Base-by-base conservation (phyloP, 1,140 invertebrate genomes). In the Formica selysi region DNA sequence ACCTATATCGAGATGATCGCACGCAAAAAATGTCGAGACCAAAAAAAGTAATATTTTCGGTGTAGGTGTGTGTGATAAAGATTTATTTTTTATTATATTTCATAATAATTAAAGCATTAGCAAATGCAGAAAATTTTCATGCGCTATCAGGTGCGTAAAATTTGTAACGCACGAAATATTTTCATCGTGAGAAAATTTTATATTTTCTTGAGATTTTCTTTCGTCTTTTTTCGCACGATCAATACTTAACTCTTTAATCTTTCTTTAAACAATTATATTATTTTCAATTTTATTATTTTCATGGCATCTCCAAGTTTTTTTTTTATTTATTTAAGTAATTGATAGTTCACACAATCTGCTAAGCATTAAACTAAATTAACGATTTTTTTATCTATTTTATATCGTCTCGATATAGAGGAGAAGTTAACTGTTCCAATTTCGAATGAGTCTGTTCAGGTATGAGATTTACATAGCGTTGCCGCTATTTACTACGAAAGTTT, bases 21-120 rank as follows among this genome's bases (percentile, higher is more conserved):
- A 16, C 7, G 44, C n/a, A 22, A 19, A 57, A 41, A 80, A 38
- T 11, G 13, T 67, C 41, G 26, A 80, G n/a, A 65, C 19, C 62
- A 36, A 11, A 80, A 51, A 80, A 78, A 80, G 22, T 67, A 68
- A 38, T 70, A 57, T n/a, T 57, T 70, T 22, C 29, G 8, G n/a
- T 51, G 0, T 48, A 16, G 4, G 13, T 19, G 48, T 51, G 16
- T 6, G 2, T 22, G 48, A 80, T 80, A 70, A 80, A 22, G 1
- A 80, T 71, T 71, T 71, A 57, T 70, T 32, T 70, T 26, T 41
- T 5, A 70, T 70, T 51, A 54, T 71, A 16, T 80, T 68, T 67
- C 22, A 13, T 41, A 22, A 2, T 67, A n/a, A 68, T 36, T 26
- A 44, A 80, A 7, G 64, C 65, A 22, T 80, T 70, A 54, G 29